phyloP scores from a whole-genome alignment of 2,113 vertebrate genomes.

The Chascanopsetta lugubris region DNA sequence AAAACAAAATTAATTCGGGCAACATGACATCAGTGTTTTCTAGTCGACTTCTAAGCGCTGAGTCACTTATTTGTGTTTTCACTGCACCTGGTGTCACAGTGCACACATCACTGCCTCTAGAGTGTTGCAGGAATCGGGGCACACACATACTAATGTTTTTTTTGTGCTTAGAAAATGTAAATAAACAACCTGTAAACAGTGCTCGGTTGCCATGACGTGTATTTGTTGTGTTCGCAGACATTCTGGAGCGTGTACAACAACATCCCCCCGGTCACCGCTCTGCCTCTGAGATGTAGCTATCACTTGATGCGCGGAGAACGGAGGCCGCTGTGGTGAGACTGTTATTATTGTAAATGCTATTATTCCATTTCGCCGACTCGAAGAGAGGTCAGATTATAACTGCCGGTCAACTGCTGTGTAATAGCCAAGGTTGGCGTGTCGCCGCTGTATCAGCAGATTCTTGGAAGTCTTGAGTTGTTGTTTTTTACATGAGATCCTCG shows the following conservation, averaged over 20 bases:
- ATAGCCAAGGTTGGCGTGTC: too few species aligned
- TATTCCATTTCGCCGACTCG: not conserved
- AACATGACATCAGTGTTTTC: not conserved
- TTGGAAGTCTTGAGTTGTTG: too few species aligned
- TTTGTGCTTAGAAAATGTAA: not conserved
- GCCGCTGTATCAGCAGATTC: too few species aligned
- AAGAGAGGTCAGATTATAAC: not conserved
- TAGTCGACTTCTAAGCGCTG: not conserved
- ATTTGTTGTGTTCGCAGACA: conserved; percentile 75
- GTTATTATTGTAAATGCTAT: not conserved
- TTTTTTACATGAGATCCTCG: too few species aligned
- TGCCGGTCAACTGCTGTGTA: not conserved
- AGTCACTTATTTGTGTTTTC: not conserved
- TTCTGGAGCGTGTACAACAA: conserved; percentile 99
- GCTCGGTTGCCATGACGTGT: not conserved
- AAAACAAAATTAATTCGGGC: not conserved
- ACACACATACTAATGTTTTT: not conserved
- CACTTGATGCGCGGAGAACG: conserved; percentile 95
- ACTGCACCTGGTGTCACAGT: not conserved
- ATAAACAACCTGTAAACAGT: too few species aligned
- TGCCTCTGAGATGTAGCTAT: conserved; percentile 92
- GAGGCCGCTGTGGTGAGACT: conserved; percentile 88
- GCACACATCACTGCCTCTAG: not conserved
- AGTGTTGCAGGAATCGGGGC: not conserved
- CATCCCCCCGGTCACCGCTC: conserved; percentile 87